Evolutionary conservation across 2,113 vertebrate species (phyloP).

Genomic region (Grallaria varia): DNA sequence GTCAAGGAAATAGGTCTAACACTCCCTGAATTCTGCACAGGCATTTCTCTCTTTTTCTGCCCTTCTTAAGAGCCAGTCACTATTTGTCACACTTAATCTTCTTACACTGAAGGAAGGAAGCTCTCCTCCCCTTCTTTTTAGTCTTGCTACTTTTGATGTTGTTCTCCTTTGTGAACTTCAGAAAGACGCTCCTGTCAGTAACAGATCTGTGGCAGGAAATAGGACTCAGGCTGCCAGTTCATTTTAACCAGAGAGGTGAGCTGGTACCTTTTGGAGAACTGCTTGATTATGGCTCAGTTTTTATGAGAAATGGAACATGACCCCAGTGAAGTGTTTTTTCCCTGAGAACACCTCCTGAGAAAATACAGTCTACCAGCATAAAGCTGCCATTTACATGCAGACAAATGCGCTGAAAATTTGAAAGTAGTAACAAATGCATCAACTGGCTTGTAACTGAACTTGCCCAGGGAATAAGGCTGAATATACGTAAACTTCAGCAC

Average conservation of each 20-base stretch:
- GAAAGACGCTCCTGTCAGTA: not conserved
- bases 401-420: not conserved
- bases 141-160: not conserved
- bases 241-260: not conserved
- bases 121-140: not conserved
- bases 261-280: not conserved
- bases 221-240: not conserved
- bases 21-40: not conserved
- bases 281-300: not conserved
- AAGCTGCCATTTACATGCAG: not conserved
- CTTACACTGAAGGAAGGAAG: not conserved
- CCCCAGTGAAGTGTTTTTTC: not conserved
- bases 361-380: not conserved
- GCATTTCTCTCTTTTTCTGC: not conserved
- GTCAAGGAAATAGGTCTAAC: not conserved
- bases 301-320: not conserved
- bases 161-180: not conserved
- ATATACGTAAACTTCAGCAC: not conserved
- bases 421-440: not conserved
- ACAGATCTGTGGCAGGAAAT: not conserved
- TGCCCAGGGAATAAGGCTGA: not conserved
- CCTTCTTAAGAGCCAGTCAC: not conserved
- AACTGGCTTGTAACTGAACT: not conserved
- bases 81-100: not conserved
- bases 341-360: not conserved